These are phyloP conservation scores for Tangara arthus DNA, from an alignment of 2,797 vertebrate species.

Conservation along the genomic window DNA sequence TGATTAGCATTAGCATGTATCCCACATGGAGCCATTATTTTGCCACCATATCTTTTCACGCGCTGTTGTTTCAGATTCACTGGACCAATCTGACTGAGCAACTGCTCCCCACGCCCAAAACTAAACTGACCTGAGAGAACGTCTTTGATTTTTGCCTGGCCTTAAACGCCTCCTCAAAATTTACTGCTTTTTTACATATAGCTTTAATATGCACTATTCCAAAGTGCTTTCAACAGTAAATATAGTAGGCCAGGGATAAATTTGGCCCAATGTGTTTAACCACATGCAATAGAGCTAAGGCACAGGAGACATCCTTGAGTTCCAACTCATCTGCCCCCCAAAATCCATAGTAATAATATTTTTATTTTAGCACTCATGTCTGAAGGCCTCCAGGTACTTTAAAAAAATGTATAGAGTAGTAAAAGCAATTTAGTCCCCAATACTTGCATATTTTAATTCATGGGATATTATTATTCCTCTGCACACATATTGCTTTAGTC, in stretches of 20 bases:
- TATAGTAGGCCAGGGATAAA: conserved; percentile 43
- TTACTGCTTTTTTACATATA: conserved; percentile 25
- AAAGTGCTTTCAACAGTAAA: conserved; percentile 32
- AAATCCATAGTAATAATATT: conserved; percentile 62
- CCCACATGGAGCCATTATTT: conserved; percentile 2
- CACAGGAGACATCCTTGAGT: conserved; percentile 9
- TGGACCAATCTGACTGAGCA: not conserved
- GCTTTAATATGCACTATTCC: conserved; percentile 5
- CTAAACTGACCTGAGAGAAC: conserved; percentile 53
- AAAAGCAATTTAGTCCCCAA: conserved; percentile 58
- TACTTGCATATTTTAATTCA: conserved; percentile 45
- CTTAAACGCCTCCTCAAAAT: conserved; percentile 11
- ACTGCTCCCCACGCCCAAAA: conserved; percentile 16
- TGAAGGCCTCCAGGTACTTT: conserved; percentile 52
- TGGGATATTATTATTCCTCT: conserved; percentile 45
- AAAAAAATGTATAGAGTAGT: conserved; percentile 39
- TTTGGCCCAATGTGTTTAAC: conserved; percentile 24
- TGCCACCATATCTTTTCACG: not conserved
- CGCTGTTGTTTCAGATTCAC: not conserved
- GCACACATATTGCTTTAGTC: conserved; percentile 54
- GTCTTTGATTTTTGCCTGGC: conserved; percentile 5
- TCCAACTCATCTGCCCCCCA: conserved; percentile 29
- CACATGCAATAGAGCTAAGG: not conserved
- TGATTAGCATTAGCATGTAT: not conserved
- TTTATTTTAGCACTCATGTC: conserved; percentile 41